phyloP scores from a whole-genome alignment of 2,113 vertebrate genomes.

The Calcarius ornatus region DNA sequence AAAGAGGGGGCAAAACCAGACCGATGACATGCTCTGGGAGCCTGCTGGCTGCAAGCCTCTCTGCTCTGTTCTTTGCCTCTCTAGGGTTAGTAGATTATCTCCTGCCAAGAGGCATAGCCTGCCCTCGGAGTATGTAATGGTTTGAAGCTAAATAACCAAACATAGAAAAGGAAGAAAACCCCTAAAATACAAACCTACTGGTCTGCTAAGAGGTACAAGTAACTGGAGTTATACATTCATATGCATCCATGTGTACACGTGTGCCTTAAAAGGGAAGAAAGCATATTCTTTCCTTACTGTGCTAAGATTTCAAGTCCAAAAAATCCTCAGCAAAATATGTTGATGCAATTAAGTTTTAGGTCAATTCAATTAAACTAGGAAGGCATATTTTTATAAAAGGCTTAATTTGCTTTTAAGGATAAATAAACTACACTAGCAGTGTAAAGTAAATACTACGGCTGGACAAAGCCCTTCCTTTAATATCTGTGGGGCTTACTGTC shows the following conservation, averaged over 20 bases:
- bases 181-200: background rate
- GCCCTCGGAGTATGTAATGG: background rate
- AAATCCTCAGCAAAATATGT: background rate
- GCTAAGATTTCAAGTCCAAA: background rate
- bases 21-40: background rate
- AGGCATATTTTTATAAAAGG: slow-evolving; percentile 15
- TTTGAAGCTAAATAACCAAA: background rate
- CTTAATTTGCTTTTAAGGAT: background rate
- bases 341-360: background rate
- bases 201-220: background rate
- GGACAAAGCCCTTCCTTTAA: background rate
- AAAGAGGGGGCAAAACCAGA: background rate
- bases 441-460: slow-evolving; percentile 1
- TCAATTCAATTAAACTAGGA: slow-evolving; percentile 24
- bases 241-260: background rate
- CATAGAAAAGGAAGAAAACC: background rate
- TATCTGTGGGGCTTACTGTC: slow-evolving; percentile 6
- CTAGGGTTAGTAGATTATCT: background rate
- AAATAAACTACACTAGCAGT: background rate
- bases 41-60: background rate
- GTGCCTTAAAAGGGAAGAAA: background rate
- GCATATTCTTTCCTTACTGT: background rate
- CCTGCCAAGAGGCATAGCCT: background rate
- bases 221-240: background rate
- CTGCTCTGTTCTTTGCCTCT: background rate